Percentiles rank a stretch among this genome's conserved stretches.
Conservation (phyloP, 2,113 vertebrate genomes). For the Dicerorhinus sumatrensis region DNA sequence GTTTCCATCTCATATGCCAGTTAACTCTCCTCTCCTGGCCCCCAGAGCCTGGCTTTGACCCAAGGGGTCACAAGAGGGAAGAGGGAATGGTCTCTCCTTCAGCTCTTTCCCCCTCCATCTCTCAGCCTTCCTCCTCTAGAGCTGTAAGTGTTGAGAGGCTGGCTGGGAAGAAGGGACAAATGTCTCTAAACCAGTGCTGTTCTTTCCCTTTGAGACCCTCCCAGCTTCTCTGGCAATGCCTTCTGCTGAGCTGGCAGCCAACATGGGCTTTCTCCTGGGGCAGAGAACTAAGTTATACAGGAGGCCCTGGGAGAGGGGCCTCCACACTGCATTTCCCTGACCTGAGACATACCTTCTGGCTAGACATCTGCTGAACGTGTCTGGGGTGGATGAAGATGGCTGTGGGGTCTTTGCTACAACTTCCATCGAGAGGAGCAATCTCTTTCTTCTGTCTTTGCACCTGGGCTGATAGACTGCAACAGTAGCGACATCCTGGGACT, state of each 20-base stretch:
- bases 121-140: not conserved
- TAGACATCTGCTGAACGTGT: not conserved
- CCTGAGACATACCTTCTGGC: slow-evolving; percentile 34
- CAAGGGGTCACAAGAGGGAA: not conserved
- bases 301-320: not conserved
- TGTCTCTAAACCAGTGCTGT: not conserved
- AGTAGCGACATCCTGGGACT: not conserved
- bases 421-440: not conserved
- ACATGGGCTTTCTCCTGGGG: slow-evolving; percentile 11
- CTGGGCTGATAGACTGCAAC: not conserved
- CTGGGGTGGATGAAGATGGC: not conserved
- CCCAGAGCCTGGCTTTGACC: not conserved
- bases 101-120: not conserved
- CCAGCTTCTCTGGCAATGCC: not conserved
- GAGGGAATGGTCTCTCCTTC: not conserved
- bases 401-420: not conserved
- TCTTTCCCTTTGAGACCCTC: not conserved
- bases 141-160: not conserved
- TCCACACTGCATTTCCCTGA: not conserved
- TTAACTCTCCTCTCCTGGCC: not conserved
- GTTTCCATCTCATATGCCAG: not conserved
- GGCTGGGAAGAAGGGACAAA: not conserved
- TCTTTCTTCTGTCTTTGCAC: not conserved
- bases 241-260: slow-evolving; percentile 57
- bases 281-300: slow-evolving; percentile 36